Evolutionary conservation across 2,888 invertebrate species (phyloP), one percentile per base, ranked within the genome.

Genomic region (Leptothorax acervorum): DNA sequence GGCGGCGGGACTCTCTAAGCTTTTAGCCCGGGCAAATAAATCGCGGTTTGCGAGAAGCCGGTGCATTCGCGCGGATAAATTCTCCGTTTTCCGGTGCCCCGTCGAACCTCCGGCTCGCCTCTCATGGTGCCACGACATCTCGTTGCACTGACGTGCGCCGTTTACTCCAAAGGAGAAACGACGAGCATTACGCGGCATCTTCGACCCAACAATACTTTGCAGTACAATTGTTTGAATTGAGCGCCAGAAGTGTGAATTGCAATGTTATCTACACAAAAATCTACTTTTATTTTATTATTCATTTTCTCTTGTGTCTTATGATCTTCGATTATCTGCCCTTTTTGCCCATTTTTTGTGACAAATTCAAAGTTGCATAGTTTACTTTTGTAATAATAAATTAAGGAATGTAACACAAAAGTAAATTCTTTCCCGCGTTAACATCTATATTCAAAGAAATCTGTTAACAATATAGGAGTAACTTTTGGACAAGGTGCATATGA

Each of bases 1-100:
- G 85, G 86, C 84, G 81, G 39, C 88, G 57, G 28, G 85, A 85
- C 87, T 89, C 90, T 89, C 91, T 45, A 89, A 91, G 90, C 90
- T 91, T 91, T 91, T 91, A 91, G 91, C 86, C 68, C 85, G 79
- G 90, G 89, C 91, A 91, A 91, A 91, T 91, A 91, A 90, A 91
- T 91, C 91, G 91, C 83, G 84, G 86, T 82, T 89, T 85, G 87
- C 86, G 63, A 87, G 82, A 87, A 87, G 87, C 70, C 85, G 86
- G 85, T 28, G 48, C 84, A 82, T 84, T 89, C 87, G 65, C 87
- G 68, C 55, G 86, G 87, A 90, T 90, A 89, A 90, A 90, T 90
- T 81, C 83, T 75, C 82, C 85, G 63, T 82, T 76, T 85, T 73
- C 60, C 79, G 78, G 35, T 66, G 35, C 42, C 18, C 57, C 78